Base-by-base conservation (phyloP, 2,797 vertebrate species). In the Acrossocheilus fasciatus region DNA sequence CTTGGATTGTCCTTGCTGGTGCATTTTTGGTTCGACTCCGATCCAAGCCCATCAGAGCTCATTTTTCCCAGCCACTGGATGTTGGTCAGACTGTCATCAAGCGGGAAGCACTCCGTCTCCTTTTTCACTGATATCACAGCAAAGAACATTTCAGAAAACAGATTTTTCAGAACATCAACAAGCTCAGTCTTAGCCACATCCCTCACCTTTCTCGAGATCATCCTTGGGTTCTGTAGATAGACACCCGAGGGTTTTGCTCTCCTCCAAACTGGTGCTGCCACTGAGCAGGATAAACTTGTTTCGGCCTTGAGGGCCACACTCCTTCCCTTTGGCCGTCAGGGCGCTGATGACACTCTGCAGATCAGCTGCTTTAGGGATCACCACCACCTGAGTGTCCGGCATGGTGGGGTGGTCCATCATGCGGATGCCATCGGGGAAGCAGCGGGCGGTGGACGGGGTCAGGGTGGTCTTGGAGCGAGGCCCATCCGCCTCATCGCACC, bases 231-330 rank as follows among this genome's bases (percentile, higher is more conserved):
- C 88, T 5, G 79, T 59, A 18, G 82, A 76, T 15, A 88, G 36
- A 75, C 86, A 85, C 84, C 77, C 43, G 36, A 90, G 30, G 9
- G 89, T 85, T 9, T 89, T 75, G 39, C 68, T 90, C 39, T 34
- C 81, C 11, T 92, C 89, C 8, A 47, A 15, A 81, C 79, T 77
- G 7, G 79, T 52, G 57, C 92, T 91, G 15, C 95, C 95, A 87
- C 96, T 96, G 80, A 99, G 93, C 72, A 99, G 96, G 91, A 99
- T 99, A 91, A 98, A 99, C 89, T 98, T 99, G 91, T 96, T 98
- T 3, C 97, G 97, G 1, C 97, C 97, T 0, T 94, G 94, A 66
- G 89, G 93, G 0, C 97, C 97, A 15, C 94, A 94, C 90, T 98
- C 97, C 89, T 97, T 98, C 45, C 97, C 97, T 89, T 96, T 98